Percentiles rank a stretch among this genome's conserved stretches.
These are phyloP conservation scores for Drosophila mimica DNA, from an alignment of 2,888 invertebrate species.

Conservation along the genomic window DNA sequence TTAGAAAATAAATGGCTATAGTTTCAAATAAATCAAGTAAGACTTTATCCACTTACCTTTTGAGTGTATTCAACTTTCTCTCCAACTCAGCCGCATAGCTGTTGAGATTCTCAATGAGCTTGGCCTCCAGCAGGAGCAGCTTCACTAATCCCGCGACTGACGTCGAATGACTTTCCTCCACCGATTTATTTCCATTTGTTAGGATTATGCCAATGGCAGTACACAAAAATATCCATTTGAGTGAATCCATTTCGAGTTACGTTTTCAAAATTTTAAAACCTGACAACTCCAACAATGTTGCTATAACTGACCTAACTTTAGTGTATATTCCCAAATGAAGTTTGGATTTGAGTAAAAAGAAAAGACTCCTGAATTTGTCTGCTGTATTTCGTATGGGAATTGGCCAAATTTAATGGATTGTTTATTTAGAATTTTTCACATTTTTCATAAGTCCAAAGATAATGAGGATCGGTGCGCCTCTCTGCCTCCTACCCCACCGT, in stretches of 20 bases:
- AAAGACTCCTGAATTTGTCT: background rate
- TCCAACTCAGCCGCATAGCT: conserved; percentile 67
- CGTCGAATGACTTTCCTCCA: conserved; percentile 60
- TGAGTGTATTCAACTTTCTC: conserved; percentile 62
- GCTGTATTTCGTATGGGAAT: background rate
- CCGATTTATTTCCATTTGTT: background rate
- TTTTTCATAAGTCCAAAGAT: background rate
- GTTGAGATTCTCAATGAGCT: conserved; percentile 67
- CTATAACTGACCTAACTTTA: no score
- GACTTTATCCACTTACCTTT: conserved; percentile 51
- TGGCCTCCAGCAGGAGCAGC: conserved; percentile 64
- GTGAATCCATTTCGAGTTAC: background rate
- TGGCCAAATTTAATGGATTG: background rate
- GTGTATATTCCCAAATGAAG: background rate
- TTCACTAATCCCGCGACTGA: conserved; percentile 74
- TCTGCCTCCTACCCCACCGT: background rate
- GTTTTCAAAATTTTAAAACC: background rate
- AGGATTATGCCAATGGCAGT: conserved; percentile 42
- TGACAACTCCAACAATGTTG: background rate
- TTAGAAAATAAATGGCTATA: conserved; percentile 8
- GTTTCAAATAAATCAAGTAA: background rate
- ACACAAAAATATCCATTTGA: background rate
- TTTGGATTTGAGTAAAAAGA: background rate
- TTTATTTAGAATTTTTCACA: background rate
- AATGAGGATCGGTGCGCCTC: background rate